Evolutionary conservation across 2,113 vertebrate species (phyloP).

Genomic region (Ranitomeya imitator): DNA sequence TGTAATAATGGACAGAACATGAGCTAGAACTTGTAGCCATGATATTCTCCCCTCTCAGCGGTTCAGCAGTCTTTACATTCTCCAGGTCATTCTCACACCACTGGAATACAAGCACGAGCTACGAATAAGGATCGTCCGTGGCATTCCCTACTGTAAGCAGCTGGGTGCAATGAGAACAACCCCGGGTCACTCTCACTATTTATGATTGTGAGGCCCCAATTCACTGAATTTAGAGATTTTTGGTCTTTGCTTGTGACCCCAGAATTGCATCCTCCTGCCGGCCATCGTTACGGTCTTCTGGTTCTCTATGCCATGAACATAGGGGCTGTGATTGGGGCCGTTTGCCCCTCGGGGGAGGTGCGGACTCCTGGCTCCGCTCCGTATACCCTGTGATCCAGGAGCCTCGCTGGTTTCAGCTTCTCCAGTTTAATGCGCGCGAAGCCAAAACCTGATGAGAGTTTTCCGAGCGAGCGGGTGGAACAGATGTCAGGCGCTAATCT

Average conservation of each 20-base stretch:
- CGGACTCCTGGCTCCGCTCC: not conserved
- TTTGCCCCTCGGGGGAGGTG: not conserved
- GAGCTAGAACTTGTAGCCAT: too few species aligned
- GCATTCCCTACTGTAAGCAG: not conserved
- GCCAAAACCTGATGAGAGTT: conserved; percentile 3
- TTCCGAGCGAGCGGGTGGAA: not conserved
- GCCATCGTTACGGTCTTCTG: not conserved
- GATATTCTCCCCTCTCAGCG: not conserved
- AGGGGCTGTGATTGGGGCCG: not conserved
- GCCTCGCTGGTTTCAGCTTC: not conserved
- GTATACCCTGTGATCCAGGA: not conserved
- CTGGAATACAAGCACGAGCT: not conserved
- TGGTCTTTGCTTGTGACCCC: not conserved
- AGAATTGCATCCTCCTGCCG: not conserved
- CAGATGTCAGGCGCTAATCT: conserved; percentile 30
- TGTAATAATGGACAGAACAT: too few species aligned
- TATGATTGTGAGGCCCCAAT: not conserved
- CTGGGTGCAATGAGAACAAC: too few species aligned
- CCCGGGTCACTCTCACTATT: not conserved
- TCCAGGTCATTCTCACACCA: not conserved
- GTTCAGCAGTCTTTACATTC: not conserved
- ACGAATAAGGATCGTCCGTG: not conserved
- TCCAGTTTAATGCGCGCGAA: not conserved
- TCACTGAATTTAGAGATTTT: not conserved
- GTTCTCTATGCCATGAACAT: not conserved